These are phyloP conservation scores for Allolobophora icterica DNA, from an alignment of 2,888 invertebrate species.

Conservation along the genomic window DNA sequence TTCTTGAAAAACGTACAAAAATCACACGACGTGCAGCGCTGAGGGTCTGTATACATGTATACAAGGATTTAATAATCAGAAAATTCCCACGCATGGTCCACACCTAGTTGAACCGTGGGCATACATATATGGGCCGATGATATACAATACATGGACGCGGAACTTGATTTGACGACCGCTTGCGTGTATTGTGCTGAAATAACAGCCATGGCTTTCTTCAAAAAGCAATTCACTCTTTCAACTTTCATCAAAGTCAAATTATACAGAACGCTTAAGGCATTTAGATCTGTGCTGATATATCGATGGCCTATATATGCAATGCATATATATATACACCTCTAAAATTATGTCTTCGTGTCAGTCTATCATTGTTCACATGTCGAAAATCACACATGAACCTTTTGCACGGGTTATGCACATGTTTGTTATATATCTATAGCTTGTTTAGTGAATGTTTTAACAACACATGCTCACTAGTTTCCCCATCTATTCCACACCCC, in stretches of 20 bases:
- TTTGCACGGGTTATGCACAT: too few relatives aligned
- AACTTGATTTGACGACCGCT: background rate
- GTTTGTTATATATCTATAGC: too few relatives aligned
- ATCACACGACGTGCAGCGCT: background rate
- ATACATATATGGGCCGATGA: background rate
- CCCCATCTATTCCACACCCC: too few relatives aligned
- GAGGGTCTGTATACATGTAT: background rate
- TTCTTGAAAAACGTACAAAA: background rate
- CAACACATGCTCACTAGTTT: too few relatives aligned
- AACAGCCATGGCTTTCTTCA: conserved; percentile 9
- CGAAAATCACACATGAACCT: too few relatives aligned
- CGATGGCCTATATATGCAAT: background rate
- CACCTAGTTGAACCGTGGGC: background rate
- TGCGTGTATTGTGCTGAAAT: background rate
- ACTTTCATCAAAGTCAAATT: conserved; percentile 17
- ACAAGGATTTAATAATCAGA: background rate
- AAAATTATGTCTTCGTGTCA: too few relatives aligned
- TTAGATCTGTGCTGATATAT: background rate
- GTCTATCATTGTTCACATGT: too few relatives aligned
- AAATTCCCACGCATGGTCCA: conserved; percentile 3
- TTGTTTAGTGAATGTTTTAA: too few relatives aligned
- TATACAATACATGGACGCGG: background rate
- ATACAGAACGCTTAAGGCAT: background rate
- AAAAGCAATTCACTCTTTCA: conserved; percentile 12
- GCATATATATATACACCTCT: too few relatives aligned